These are phyloP conservation scores for Spea hammondii DNA, from an alignment of 2,797 vertebrate genomes.

Conservation along the genomic window DNA sequence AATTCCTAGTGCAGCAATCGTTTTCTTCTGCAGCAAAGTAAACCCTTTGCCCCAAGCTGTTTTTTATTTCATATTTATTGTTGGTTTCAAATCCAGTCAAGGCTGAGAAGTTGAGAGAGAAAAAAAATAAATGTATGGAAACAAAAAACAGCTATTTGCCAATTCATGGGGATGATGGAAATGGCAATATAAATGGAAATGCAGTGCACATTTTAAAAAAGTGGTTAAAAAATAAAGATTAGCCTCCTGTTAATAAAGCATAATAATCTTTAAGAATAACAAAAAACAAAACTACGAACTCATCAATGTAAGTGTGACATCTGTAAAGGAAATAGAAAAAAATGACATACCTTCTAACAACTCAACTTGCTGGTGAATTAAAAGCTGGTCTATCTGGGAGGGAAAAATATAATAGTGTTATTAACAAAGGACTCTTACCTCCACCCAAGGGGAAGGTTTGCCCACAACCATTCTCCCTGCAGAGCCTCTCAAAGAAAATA, in stretches of 20 bases:
- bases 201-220: too few relatives aligned
- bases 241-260: too few relatives aligned
- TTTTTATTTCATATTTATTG: constrained; percentile 89
- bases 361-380: constrained; percentile 42
- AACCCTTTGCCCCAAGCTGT: constrained; percentile 82
- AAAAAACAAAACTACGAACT: not conserved
- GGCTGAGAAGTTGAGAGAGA: constrained; percentile 63
- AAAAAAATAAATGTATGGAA: not conserved
- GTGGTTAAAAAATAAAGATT: too few relatives aligned
- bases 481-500: too few relatives aligned
- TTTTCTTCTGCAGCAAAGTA: constrained; percentile 89
- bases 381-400: constrained; percentile 61
- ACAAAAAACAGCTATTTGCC: not conserved
- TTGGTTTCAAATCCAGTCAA: constrained; percentile 83
- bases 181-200: not conserved
- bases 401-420: not conserved
- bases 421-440: too few relatives aligned
- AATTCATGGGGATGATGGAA: not conserved
- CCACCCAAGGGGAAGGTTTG: too few relatives aligned
- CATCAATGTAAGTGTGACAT: too few relatives aligned
- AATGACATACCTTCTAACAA: constrained; percentile 40
- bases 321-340: not conserved
- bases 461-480: too few relatives aligned
- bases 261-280: too few relatives aligned
- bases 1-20: constrained; percentile 81